Evolutionary conservation across 2,888 invertebrate genomes (phyloP).

Genomic region (Melipona bicolor): DNA sequence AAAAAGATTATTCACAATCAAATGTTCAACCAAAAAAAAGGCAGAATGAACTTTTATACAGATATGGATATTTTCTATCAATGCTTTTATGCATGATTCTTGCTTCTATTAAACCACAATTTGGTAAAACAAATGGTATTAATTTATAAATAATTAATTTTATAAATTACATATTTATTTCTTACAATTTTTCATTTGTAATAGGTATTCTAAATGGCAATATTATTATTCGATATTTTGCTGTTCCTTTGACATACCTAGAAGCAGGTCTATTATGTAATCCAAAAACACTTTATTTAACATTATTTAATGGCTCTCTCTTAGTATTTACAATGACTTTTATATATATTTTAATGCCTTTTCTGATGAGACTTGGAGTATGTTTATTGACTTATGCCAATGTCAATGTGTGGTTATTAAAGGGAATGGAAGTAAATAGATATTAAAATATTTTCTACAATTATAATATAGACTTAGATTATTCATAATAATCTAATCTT

Average conservation of each 20-base stretch:
- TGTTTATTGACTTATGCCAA: constrained; percentile 74
- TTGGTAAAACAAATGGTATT: constrained; percentile 77
- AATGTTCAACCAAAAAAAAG: constrained; percentile 47
- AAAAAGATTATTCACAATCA: constrained; percentile 29
- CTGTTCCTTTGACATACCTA: constrained; percentile 80
- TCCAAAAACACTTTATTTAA: constrained; percentile 76
- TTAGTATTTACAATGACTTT: constrained; percentile 77
- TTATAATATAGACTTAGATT: background rate
- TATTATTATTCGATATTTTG: constrained; percentile 79
- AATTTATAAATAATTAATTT: background rate
- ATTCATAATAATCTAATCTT: background rate
- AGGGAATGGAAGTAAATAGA: constrained; percentile 81
- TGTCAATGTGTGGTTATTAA: constrained; percentile 80
- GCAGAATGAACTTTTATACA: constrained; percentile 68
- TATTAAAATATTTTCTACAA: background rate
- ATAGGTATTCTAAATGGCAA: constrained; percentile 80
- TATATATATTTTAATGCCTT: constrained; percentile 79
- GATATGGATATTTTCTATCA: constrained; percentile 79
- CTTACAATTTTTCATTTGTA: constrained; percentile 16
- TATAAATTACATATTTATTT: background rate
- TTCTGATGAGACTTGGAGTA: constrained; percentile 76
- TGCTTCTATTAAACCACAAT: constrained; percentile 78
- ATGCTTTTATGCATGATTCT: constrained; percentile 80
- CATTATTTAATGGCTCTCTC: constrained; percentile 76
- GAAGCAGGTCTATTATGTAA: constrained; percentile 80